These are phyloP conservation scores for Avahi laniger DNA, from an alignment of 2,797 vertebrate genomes.

Conservation along the genomic window DNA sequence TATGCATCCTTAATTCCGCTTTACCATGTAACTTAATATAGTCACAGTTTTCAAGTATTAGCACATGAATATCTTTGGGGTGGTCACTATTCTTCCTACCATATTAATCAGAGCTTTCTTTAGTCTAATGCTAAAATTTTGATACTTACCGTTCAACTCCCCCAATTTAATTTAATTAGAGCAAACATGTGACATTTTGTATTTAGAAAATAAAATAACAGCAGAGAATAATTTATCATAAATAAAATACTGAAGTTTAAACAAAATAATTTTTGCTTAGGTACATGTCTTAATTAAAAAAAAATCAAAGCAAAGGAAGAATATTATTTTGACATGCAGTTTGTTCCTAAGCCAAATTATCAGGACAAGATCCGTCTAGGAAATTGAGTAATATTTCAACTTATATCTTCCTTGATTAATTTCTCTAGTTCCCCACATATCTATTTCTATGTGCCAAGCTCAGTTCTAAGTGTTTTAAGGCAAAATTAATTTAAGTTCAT, in stretches of 20 bases:
- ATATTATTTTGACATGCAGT: not conserved
- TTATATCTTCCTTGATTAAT: conserved; percentile 10
- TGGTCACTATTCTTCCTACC: not conserved
- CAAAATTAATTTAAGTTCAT: not conserved
- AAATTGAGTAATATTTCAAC: not conserved
- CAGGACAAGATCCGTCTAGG: not conserved
- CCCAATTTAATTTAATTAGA: not conserved
- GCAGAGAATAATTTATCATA: not conserved
- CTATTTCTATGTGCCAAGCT: not conserved
- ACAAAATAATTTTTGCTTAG: not conserved
- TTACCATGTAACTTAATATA: not conserved
- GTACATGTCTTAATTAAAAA: not conserved
- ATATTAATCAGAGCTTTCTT: not conserved
- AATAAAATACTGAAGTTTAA: not conserved
- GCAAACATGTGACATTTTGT: not conserved
- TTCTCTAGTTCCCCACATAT: not conserved
- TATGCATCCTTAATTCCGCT: not conserved
- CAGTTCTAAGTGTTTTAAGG: not conserved
- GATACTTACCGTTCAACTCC: not conserved
- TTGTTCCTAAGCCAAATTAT: not conserved
- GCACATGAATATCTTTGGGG: not conserved
- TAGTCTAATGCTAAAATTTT: not conserved
- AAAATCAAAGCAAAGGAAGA: not conserved
- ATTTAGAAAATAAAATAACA: conserved; percentile 5
- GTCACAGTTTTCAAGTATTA: not conserved